phyloP scores from a whole-genome alignment of 1,140 invertebrate species.

The Delia radicum region DNA sequence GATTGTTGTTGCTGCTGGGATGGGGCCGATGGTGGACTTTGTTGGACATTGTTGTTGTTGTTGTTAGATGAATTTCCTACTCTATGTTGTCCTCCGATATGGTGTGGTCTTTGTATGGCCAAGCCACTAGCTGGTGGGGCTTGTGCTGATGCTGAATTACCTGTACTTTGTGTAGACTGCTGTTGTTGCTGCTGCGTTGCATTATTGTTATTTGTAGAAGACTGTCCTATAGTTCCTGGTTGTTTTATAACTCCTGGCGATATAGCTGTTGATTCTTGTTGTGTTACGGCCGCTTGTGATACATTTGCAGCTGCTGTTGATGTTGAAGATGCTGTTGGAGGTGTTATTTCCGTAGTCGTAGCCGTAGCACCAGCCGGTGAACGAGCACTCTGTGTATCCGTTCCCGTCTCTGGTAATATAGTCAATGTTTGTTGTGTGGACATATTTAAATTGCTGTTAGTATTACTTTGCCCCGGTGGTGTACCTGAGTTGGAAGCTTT shows the following conservation, averaged over 20 bases:
- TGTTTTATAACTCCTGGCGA: slow-evolving; percentile 55
- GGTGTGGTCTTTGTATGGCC: slow-evolving; percentile 31
- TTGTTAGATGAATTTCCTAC: neutral
- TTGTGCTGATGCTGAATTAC: neutral
- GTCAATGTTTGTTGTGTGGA: neutral
- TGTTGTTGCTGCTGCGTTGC: neutral
- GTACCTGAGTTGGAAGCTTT: slow-evolving; percentile 62
- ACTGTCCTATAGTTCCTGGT: slow-evolving; percentile 38
- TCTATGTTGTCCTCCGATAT: slow-evolving; percentile 26
- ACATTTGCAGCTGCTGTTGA: slow-evolving; percentile 11
- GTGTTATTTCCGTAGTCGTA: too few relatives aligned
- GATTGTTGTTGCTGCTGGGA: too few relatives aligned
- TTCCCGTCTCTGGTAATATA: slow-evolving; percentile 9
- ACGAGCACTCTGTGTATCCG: neutral
- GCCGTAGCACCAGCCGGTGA: slow-evolving; percentile 30
- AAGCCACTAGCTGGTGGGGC: slow-evolving; percentile 31
- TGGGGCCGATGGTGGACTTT: slow-evolving; percentile 12
- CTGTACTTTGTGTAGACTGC: neutral
- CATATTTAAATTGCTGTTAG: neutral
- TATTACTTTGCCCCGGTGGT: slow-evolving; percentile 43
- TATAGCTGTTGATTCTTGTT: slow-evolving; percentile 36
- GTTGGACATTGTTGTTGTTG: too few relatives aligned
- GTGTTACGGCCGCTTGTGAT: neutral
- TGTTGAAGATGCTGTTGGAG: neutral
- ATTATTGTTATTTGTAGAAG: slow-evolving; percentile 19